phyloP scores from a whole-genome alignment of 2,888 invertebrate genomes.

The Syritta pipiens region DNA sequence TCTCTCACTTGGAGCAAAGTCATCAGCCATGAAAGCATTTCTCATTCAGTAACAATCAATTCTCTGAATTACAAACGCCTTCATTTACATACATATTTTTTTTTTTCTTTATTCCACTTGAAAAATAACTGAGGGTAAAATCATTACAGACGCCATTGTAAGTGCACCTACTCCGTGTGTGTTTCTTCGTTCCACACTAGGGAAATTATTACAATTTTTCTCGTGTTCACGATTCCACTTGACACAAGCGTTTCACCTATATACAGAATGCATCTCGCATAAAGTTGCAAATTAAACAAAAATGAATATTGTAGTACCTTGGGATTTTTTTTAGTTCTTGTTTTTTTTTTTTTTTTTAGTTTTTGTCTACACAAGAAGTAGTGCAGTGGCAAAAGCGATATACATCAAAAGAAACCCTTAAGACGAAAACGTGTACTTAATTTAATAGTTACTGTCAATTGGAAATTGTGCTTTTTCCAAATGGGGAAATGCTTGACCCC shows the following conservation, averaged over 20 bases:
- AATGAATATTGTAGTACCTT: constrained; percentile 59
- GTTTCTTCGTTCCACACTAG: constrained; percentile 36
- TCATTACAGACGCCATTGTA: constrained; percentile 62
- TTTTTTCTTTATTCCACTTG: constrained; percentile 48
- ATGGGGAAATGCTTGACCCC: constrained; percentile 53
- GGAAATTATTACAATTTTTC: constrained; percentile 60
- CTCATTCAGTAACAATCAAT: constrained; percentile 66
- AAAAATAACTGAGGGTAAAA: constrained; percentile 61
- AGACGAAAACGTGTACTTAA: constrained; percentile 60
- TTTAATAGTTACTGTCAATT: constrained; percentile 63
- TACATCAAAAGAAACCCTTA: constrained; percentile 50
- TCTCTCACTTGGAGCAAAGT: constrained; percentile 31
- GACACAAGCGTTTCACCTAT: constrained; percentile 67
- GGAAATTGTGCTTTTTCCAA: constrained; percentile 37
- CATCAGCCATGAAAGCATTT: constrained; percentile 53
- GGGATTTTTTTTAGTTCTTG: constrained; percentile 12
- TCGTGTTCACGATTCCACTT: constrained; percentile 64
- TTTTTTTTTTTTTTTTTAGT: constrained; percentile 9
- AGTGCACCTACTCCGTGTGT: constrained; percentile 57
- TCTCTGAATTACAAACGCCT: constrained; percentile 58
- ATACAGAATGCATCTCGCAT: constrained; percentile 38
- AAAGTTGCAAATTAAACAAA: constrained; percentile 67
- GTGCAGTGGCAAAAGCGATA: constrained; percentile 48
- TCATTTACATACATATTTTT: constrained; percentile 48
- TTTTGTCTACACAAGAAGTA: constrained; percentile 49